Evolutionary conservation across 2,797 vertebrate species (phyloP), one percentile per base, ranked within the genome.

Genomic region (Cyclura pinguis): DNA sequence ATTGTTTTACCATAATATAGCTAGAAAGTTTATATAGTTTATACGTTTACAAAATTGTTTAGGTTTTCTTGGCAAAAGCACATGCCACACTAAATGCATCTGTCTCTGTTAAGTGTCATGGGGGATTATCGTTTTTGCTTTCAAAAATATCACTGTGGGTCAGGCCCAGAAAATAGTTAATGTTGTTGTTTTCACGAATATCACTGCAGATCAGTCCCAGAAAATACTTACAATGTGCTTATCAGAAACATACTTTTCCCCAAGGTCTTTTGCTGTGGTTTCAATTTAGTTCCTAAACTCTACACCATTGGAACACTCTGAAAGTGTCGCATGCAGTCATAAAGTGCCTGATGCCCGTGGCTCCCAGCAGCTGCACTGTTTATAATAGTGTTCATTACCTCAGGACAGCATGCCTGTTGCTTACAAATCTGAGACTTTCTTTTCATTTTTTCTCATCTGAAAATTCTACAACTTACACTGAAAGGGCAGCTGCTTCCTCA

Each of bases 271-370:
- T 27, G n/a, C 57, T 42, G 10, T 85, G 55, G 83, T 42, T 88
- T 88, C 86, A 85, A 74, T 88, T 88, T 80, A 62, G 55, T 77
- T 88, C 77, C 42, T 88, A 85, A 84, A 76, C 67, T n/a, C 42
- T 64, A 57, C 57, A 82, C 81, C 77, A 88, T 42, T 89, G 87
- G 78, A 89, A 62, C 22, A 74, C 64, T 90, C 57, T 86, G 55
- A 47, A 85, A 86, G 77, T 85, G 57, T 74, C 57, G 80, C 57
- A 86, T 27, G 57, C 47, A 67, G 42, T 64, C 80, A 62, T 73
- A 87, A 81, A 64, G 80, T 84, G 42, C 47, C 76, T 62, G 72
- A 2, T 16, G 35, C 78, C n/a, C 64, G 8, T 78, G 38, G 27
- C 8, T 77, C 29, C n/a, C 80, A 82, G 89, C 8, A 59, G 8